Base-by-base conservation (phyloP, 1,140 invertebrate genomes). In the Maniola jurtina region DNA sequence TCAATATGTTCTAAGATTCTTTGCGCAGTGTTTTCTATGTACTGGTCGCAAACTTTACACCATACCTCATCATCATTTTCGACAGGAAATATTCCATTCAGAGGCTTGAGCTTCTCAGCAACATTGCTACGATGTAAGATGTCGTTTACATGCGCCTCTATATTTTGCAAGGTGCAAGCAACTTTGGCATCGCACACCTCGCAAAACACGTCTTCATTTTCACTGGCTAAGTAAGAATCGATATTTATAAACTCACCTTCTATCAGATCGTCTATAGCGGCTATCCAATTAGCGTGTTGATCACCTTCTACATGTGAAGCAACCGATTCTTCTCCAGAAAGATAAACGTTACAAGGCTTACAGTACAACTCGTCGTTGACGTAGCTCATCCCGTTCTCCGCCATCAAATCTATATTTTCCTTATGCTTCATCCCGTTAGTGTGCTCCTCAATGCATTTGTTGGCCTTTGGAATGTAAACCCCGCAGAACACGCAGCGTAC, bases 401-500 rank as follows among this genome's bases (percentile, higher is more conserved):
- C 61, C 75, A 83, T 81, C 36, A 79, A 69, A 11, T 80, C 75
- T 52, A 84, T 77, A 47, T 81, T 81, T 55, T 85, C 84, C 54
- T 81, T 85, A 70, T 87, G 84, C 68, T 82, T 85, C 11, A 74
- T 66, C n/a, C 83, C 84, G 59, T 84, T 80, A 35, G 71, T 77
- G 58, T 87, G 84, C 60, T 87, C 81, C 61, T 87, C 84, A 38
- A 87, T 85, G 61, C 81, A 85, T 79, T 80, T 87, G 36, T 64
- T 81, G 3, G 83, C 81, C 58, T 85, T 87, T 5, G 83, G 81
- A 68, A 87, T 84, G 58, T 73, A 72, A 14, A 87, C 84, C 14
- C 77, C 81, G 67, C 84, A 87, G 64, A 83, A 83, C 25, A 84
- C 66, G 56, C 84, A 86, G 33, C 80, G 81, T 14, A 87, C 80